Base-by-base conservation (phyloP, 2,888 invertebrate genomes). In the Lasioglossum calceatum region DNA sequence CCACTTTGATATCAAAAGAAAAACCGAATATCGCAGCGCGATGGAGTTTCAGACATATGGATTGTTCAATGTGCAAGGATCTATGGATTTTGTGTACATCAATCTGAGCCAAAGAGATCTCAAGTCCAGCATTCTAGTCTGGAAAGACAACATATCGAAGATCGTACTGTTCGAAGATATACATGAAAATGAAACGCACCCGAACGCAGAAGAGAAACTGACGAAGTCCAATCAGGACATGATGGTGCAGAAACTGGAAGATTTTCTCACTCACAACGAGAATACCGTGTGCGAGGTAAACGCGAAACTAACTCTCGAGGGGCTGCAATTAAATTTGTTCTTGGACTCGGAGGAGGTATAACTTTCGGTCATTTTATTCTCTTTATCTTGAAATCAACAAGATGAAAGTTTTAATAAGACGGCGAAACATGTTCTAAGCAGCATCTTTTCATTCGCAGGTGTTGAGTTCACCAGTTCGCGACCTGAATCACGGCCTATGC, bases 61-160 rank as follows among this genome's bases (percentile, higher is more conserved):
- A 14, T 93, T 96, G 19, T 96, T 96, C 67, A 97, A 97, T 82
- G 96, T 98, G 0, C 96, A 97, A 90, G 97, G 97, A 16, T 96
- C 96, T 0, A 95, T 97, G 91, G 97, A 98, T 89, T 95, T 96
- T 3, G 96, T 98, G 1, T 95, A 96, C 87, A 95, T 98, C 4
- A 97, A 97, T 92, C 94, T 98, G 23, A 97, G 98, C 0, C 98
- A 98, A 95, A 96, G 97, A 93, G 98, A 98, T 94, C 95, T 98
- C 14, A 97, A 97, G 19, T 97, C 97, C 0, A 95, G 97, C 77
- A 95, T 98, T 54, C 96, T 97, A 0, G 97, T 98, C 5, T 97
- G 97, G 96, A 96, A 96, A 4, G 97, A 98, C 85, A 98, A 98
- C 93, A 95, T 97, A 70, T 96, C 96, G 76, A 94, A 94, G 77